Percentiles rank a stretch among this genome's conserved stretches.
These are phyloP conservation scores for Apocheima hispidaria DNA, from an alignment of 2,888 invertebrate species.

Conservation along the genomic window DNA sequence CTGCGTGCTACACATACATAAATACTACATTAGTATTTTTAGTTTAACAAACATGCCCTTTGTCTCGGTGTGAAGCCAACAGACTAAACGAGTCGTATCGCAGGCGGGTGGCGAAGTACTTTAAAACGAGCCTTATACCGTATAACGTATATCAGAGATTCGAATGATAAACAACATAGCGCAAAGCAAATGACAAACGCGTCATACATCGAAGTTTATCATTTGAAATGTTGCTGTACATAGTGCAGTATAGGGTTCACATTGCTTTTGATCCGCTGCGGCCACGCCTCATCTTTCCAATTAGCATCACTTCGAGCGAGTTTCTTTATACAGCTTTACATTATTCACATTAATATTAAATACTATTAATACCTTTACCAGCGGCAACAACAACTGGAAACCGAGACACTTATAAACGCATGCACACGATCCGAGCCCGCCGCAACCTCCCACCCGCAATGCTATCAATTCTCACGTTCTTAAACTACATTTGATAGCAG, in stretches of 20 bases:
- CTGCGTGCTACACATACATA: slow-evolving; percentile 18
- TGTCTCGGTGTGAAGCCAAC: not conserved
- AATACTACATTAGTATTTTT: slow-evolving; percentile 17
- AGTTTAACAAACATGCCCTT: slow-evolving; percentile 4
- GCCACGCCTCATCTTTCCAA: not conserved
- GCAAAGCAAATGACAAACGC: not conserved
- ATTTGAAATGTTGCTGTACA: not conserved
- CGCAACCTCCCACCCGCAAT: slow-evolving; percentile 29
- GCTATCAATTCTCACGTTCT: not conserved
- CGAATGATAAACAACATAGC: not conserved
- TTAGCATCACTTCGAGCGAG: not conserved
- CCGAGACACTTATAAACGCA: slow-evolving; percentile 17
- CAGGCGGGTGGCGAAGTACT: not conserved
- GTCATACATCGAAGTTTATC: not conserved
- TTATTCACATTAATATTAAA: slow-evolving; percentile 1
- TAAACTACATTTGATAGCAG: slow-evolving; percentile 1
- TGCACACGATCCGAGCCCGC: slow-evolving; percentile 10
- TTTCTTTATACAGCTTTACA: not conserved
- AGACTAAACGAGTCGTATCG: not conserved
- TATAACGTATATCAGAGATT: not conserved
- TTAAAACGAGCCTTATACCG: not conserved
- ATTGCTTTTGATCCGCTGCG: not conserved
- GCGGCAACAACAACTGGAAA: slow-evolving; percentile 21
- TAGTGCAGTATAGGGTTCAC: not conserved
- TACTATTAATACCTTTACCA: slow-evolving; percentile 21